Evolutionary conservation across 2,113 vertebrate species (phyloP).

Genomic region (Bagarius yarrelli): DNA sequence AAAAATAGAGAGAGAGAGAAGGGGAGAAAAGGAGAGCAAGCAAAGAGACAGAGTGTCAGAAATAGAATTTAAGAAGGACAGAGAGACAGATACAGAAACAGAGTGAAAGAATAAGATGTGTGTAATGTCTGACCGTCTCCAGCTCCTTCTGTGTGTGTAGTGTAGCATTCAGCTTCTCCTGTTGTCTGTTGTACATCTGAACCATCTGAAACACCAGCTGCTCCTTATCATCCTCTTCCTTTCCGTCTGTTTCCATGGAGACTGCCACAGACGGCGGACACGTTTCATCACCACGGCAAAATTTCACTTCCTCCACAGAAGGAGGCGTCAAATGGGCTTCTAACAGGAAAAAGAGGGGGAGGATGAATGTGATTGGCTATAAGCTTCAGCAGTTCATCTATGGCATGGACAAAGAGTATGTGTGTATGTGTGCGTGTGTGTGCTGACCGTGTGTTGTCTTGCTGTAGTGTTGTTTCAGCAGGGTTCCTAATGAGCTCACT

Average conservation of each 20-base stretch:
- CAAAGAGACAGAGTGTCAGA: not conserved
- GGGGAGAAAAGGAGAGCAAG: not conserved
- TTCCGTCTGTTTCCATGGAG: constrained; percentile 69
- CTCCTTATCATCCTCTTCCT: constrained; percentile 95
- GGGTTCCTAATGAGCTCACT: constrained; percentile 72
- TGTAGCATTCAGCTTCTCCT: constrained; percentile 90
- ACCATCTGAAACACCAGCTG: constrained; percentile 95
- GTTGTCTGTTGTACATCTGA: constrained; percentile 91
- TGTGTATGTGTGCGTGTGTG: not conserved
- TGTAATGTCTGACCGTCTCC: constrained; percentile 81
- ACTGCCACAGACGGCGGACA: constrained; percentile 66
- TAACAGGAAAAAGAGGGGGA: constrained; percentile 53
- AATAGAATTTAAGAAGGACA: not conserved
- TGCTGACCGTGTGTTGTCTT: constrained; percentile 70
- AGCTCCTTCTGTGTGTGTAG: constrained; percentile 92
- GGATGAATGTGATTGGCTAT: not conserved
- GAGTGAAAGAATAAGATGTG: not conserved
- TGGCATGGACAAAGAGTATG: no score
- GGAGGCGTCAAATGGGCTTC: constrained; percentile 72
- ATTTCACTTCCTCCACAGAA: constrained; percentile 71
- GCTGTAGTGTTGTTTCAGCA: constrained; percentile 78
- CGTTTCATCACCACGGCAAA: constrained; percentile 62
- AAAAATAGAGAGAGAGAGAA: not conserved
- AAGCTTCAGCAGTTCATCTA: not conserved
- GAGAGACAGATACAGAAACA: not conserved